phyloP scores from a whole-genome alignment of 2,113 vertebrate species.

The Anguilla rostrata region DNA sequence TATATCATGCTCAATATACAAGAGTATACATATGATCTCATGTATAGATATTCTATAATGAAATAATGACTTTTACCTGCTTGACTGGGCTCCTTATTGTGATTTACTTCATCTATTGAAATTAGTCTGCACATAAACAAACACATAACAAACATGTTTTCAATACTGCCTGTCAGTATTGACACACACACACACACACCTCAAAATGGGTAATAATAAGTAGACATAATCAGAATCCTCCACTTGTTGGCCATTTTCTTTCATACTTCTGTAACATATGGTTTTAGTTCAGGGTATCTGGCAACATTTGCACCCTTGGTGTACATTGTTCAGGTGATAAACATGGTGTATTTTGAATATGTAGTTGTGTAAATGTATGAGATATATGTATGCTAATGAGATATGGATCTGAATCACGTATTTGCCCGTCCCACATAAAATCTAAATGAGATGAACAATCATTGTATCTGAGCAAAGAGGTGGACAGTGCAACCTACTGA shows the following conservation, averaged over 20 bases:
- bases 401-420: too few species aligned
- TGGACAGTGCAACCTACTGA: constrained; percentile 72
- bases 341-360: too few species aligned
- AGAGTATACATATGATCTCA: neutral
- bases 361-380: too few species aligned
- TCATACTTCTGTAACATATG: too few species aligned
- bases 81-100: constrained; percentile 50
- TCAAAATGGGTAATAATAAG: too few species aligned
- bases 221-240: too few species aligned
- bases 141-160: neutral
- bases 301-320: too few species aligned
- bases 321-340: too few species aligned
- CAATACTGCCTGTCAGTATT: neutral
- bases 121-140: constrained; percentile 76
- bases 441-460: neutral
- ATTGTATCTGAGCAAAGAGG: neutral
- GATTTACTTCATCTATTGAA: constrained; percentile 77
- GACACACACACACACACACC: neutral
- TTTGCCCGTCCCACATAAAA: too few species aligned
- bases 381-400: too few species aligned
- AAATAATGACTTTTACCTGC: constrained; percentile 66
- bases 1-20: neutral
- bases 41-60: neutral
- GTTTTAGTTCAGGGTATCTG: too few species aligned
- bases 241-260: too few species aligned